phyloP scores from a whole-genome alignment of 2,797 vertebrate genomes.

The Lophotriccus pileatus region DNA sequence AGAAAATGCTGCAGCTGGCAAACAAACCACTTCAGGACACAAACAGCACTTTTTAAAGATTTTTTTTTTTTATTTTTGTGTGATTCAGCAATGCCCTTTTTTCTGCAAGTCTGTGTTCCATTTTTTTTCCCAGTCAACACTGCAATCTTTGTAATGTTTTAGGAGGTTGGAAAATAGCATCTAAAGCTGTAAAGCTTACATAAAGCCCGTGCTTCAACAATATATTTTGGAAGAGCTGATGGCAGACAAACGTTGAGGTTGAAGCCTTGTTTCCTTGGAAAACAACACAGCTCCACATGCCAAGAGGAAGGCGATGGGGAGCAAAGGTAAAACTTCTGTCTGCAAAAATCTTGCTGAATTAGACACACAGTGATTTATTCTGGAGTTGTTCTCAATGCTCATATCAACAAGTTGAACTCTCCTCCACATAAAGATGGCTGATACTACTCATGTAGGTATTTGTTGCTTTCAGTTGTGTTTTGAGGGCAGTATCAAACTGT shows the following conservation, averaged over 20 bases:
- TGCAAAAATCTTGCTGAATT: not conserved
- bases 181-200: not conserved
- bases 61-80: not conserved
- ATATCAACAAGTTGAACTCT: accelerated
- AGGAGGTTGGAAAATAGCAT: not conserved
- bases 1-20: not conserved
- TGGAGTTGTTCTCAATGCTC: not conserved
- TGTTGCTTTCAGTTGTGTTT: not conserved
- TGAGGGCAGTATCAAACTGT: not conserved
- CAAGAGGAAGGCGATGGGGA: not conserved
- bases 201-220: not conserved
- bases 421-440: not conserved
- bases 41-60: not conserved
- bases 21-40: not conserved
- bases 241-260: not conserved
- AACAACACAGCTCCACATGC: not conserved
- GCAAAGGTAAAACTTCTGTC: not conserved
- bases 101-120: not conserved
- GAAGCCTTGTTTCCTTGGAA: not conserved
- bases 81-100: not conserved
- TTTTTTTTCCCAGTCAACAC: not conserved
- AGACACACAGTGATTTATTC: not conserved
- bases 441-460: not conserved
- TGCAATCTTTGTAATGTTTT: not conserved
- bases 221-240: not conserved